Conservation (phyloP, 2,888 invertebrate species). For the Brassicogethes aeneus region DNA sequence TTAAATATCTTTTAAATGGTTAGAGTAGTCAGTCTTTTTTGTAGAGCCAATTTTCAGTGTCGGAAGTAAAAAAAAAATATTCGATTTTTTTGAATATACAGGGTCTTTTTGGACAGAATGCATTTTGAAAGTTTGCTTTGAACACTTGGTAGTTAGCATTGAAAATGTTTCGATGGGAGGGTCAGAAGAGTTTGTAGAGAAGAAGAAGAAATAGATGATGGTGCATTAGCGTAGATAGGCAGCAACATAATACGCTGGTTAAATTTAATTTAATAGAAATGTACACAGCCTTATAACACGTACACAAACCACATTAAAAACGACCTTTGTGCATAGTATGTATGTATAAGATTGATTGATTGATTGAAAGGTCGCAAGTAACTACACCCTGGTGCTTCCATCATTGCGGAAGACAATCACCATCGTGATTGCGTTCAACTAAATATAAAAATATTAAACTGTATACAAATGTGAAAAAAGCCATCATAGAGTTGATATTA, state of each 20-base stretch:
- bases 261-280: slow-evolving; percentile 31
- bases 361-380: slow-evolving; percentile 43
- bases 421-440: slow-evolving; percentile 42
- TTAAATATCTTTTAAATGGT: too few species aligned
- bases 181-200: neutral
- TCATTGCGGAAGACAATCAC: slow-evolving; percentile 42
- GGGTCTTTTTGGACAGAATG: too few species aligned
- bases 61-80: too few species aligned
- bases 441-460: slow-evolving; percentile 44
- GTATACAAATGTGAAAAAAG: slow-evolving; percentile 43
- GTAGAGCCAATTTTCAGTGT: too few species aligned
- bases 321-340: slow-evolving; percentile 40
- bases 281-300: slow-evolving; percentile 43
- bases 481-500: slow-evolving; percentile 33
- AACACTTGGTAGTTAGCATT: too few species aligned
- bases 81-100: too few species aligned
- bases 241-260: slow-evolving; percentile 16
- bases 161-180: too few species aligned
- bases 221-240: neutral
- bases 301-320: slow-evolving; percentile 42
- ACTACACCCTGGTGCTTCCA: slow-evolving; percentile 42
- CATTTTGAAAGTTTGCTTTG: too few species aligned
- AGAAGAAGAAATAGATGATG: neutral
- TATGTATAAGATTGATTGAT: slow-evolving; percentile 38
- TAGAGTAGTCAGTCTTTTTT: too few species aligned